phyloP scores from a whole-genome alignment of 2,888 invertebrate species.

The Pammene fasciana region DNA sequence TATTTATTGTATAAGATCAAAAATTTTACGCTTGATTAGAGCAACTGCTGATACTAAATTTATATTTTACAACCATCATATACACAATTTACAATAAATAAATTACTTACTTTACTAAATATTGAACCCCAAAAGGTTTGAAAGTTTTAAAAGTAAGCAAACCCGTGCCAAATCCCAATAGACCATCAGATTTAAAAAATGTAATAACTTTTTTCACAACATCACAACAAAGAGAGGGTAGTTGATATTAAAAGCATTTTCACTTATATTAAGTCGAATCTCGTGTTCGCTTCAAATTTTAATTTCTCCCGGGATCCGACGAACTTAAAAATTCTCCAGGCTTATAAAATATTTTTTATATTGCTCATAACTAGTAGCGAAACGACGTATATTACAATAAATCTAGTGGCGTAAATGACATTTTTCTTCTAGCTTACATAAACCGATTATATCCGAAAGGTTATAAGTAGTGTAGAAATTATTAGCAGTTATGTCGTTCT shows the following conservation, averaged over 20 bases:
- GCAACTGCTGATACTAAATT: too few species aligned
- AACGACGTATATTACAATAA: not conserved
- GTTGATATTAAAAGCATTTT: slow-evolving; percentile 13
- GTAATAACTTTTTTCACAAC: not conserved
- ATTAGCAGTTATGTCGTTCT: not conserved
- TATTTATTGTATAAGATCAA: too few species aligned
- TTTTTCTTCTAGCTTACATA: not conserved
- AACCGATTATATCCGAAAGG: not conserved
- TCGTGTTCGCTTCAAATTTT: slow-evolving; percentile 16
- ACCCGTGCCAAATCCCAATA: too few species aligned
- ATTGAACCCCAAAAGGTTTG: too few species aligned
- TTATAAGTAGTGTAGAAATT: not conserved
- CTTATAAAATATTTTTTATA: not conserved
- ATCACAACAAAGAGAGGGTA: not conserved
- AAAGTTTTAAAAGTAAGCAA: too few species aligned
- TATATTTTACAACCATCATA: too few species aligned
- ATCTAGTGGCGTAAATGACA: not conserved
- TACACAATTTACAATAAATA: too few species aligned
- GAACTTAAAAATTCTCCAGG: slow-evolving; percentile 21
- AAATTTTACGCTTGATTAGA: too few species aligned
- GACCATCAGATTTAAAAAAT: too few species aligned
- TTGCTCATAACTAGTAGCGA: not conserved
- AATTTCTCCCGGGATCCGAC: slow-evolving; percentile 24
- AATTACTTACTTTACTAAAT: too few species aligned
- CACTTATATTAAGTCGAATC: slow-evolving; percentile 11